Evolutionary conservation across 1,140 invertebrate genomes (phyloP).

Genomic region (Thrips palmi): DNA sequence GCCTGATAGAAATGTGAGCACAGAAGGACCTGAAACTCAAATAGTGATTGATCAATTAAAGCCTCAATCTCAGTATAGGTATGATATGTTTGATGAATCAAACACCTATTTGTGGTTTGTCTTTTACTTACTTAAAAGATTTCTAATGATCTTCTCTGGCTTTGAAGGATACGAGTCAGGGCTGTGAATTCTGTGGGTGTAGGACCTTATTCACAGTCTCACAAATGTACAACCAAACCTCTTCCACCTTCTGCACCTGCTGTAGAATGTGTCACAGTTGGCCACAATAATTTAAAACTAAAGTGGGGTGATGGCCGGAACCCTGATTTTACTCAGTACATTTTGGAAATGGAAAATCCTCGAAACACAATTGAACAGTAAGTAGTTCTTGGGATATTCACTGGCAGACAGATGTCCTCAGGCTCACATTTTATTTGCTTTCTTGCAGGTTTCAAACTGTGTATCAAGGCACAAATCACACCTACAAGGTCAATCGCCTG

Average conservation of each 20-base stretch:
- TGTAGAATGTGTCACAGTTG: conserved; percentile 46
- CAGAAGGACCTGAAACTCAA: no score
- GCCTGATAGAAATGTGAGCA: no score
- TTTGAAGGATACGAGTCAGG: conserved; percentile 46
- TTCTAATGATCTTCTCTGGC: no score
- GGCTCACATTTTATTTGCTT: conserved; percentile 9
- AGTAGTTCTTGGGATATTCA: conserved; percentile 13
- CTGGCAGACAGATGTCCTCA: conserved; percentile 1
- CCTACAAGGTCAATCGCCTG: conserved; percentile 61
- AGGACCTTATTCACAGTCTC: conserved; percentile 52
- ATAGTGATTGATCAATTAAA: conserved; percentile 28
- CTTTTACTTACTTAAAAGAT: neutral
- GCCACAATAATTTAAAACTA: conserved; percentile 65
- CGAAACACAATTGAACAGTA: conserved; percentile 35
- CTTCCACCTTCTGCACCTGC: conserved; percentile 56
- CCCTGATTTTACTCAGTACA: conserved; percentile 50
- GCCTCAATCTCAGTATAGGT: conserved; percentile 38
- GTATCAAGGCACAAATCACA: conserved; percentile 54
- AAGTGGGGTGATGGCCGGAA: conserved; percentile 61
- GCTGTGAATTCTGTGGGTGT: conserved; percentile 65
- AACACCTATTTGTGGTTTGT: neutral
- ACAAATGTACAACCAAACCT: conserved; percentile 49
- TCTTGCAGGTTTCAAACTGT: conserved; percentile 42
- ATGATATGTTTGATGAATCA: conserved; percentile 1
- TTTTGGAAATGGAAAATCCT: conserved; percentile 54